Conservation (phyloP, 2,888 invertebrate species). For the Epirrhoe tristata region DNA sequence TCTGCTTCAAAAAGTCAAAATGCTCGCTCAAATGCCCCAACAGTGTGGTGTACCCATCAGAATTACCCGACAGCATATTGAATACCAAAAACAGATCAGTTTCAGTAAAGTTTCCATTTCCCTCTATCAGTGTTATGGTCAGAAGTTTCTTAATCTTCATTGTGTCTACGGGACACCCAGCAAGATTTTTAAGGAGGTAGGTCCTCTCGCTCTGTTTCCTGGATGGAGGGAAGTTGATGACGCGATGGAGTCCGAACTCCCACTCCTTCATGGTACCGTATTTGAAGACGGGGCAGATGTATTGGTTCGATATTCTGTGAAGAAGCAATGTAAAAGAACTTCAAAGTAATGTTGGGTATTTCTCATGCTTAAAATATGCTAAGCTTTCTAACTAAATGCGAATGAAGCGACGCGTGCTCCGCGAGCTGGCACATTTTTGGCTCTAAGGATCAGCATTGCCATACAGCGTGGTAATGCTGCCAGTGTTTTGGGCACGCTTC, state of each 20-base stretch:
- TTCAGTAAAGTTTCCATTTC: slow-evolving; percentile 90
- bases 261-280: slow-evolving; percentile 93
- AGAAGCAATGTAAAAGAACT: not conserved
- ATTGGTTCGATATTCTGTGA: slow-evolving; percentile 89
- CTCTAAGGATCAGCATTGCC: too few species aligned
- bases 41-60: slow-evolving; percentile 89
- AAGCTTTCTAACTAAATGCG: too few species aligned
- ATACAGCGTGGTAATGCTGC: too few species aligned
- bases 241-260: slow-evolving; percentile 92
- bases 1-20: slow-evolving; percentile 88
- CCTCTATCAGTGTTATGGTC: slow-evolving; percentile 89
- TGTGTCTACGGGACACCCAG: slow-evolving; percentile 91
- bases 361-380: not conserved
- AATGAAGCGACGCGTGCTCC: too few species aligned
- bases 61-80: slow-evolving; percentile 89
- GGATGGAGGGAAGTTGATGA: slow-evolving; percentile 90
- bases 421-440: too few species aligned
- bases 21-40: slow-evolving; percentile 90
- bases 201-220: slow-evolving; percentile 91
- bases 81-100: slow-evolving; percentile 91
- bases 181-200: slow-evolving; percentile 90
- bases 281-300: slow-evolving; percentile 92
- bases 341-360: not conserved
- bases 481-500: too few species aligned
- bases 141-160: slow-evolving; percentile 87